These are phyloP conservation scores for Todiramphus chloris DNA, from an alignment of 2,113 vertebrate genomes.

Conservation along the genomic window DNA sequence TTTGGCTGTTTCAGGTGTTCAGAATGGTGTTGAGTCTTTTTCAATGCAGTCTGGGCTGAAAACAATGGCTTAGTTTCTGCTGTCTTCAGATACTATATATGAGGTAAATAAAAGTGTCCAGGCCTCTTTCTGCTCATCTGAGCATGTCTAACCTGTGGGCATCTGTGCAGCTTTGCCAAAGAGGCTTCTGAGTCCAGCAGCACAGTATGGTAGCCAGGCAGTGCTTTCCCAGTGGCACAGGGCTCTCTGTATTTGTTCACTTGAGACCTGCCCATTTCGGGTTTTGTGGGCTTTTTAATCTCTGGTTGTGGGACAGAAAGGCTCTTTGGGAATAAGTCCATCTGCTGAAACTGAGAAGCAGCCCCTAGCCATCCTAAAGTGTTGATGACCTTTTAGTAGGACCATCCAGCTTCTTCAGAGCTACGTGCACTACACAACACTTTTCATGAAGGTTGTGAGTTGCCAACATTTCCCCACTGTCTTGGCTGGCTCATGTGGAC, in stretches of 20 bases:
- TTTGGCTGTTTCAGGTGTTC: not conserved
- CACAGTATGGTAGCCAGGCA: fast-evolving
- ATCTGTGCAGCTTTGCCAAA: not conserved
- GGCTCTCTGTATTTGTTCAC: not conserved
- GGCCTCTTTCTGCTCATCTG: not conserved
- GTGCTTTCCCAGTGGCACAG: not conserved
- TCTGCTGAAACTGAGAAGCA: not conserved
- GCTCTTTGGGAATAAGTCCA: not conserved
- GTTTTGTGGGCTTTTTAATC: not conserved
- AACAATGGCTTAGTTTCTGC: not conserved
- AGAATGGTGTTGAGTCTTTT: not conserved
- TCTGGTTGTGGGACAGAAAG: not conserved
- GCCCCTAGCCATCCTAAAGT: not conserved
- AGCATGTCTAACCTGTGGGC: not conserved
- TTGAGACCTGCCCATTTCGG: not conserved
- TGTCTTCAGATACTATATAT: not conserved
- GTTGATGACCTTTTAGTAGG: not conserved
- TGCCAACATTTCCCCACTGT: not conserved
- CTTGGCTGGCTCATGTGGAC: not conserved
- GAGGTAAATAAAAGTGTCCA: not conserved
- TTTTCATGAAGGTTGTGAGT: not conserved
- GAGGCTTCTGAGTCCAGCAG: not conserved
- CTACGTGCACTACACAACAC: fast-evolving
- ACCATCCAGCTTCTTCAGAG: not conserved
- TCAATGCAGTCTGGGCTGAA: not conserved